These are phyloP conservation scores for Brachymystax lenok DNA, from an alignment of 2,797 vertebrate genomes.

Conservation along the genomic window DNA sequence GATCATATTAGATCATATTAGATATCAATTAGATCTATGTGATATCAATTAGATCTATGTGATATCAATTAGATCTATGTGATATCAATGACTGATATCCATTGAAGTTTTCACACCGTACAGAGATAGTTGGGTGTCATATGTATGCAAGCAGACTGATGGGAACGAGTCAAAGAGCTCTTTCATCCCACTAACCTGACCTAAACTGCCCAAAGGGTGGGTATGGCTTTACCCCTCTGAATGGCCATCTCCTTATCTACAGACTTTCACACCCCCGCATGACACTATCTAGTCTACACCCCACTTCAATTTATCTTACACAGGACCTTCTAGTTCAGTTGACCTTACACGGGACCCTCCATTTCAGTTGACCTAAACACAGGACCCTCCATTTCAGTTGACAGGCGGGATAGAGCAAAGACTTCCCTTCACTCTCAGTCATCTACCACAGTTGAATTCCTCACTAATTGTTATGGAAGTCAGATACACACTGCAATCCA, in stretches of 20 bases:
- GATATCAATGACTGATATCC: background rate
- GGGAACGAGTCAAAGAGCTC: constrained; percentile 47
- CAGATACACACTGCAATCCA: background rate
- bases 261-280: too few species aligned
- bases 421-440: constrained; percentile 6
- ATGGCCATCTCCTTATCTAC: constrained; percentile 32
- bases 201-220: background rate
- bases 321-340: too few species aligned
- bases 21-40: too few species aligned
- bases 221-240: background rate
- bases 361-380: too few species aligned
- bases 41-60: too few species aligned
- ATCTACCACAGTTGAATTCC: background rate
- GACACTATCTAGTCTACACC: too few species aligned
- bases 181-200: constrained; percentile 49
- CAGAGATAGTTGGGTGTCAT: constrained; percentile 36
- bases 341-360: too few species aligned
- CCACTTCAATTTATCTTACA: too few species aligned
- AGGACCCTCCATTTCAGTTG: too few species aligned
- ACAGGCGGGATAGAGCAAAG: too few species aligned
- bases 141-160: constrained; percentile 30
- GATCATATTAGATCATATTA: background rate
- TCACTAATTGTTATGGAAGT: constrained; percentile 2
- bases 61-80: too few species aligned
- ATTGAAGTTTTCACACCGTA: background rate